These are phyloP conservation scores for Morus bassanus DNA, from an alignment of 2,797 vertebrate species.

Conservation along the genomic window DNA sequence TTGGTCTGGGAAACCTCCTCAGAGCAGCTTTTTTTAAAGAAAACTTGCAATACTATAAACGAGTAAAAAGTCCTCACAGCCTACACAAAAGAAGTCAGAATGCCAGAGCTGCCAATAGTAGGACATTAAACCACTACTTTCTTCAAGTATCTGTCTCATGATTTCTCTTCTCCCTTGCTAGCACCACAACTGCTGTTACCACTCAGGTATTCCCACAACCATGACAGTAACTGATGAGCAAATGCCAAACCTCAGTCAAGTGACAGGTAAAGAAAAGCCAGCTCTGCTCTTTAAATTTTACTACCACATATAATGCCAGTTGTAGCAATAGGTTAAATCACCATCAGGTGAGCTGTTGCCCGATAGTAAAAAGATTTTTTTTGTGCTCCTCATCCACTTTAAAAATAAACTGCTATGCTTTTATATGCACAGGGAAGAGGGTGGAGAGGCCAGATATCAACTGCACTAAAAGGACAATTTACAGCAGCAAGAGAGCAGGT, in stretches of 20 bases:
- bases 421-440: fast-evolving
- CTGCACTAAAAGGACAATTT: neutral
- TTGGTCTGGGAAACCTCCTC: neutral
- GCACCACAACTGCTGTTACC: neutral
- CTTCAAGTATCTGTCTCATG: neutral
- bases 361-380: fast-evolving
- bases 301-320: neutral
- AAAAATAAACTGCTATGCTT: neutral
- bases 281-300: neutral
- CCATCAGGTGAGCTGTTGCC: neutral
- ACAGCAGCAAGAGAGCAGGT: neutral
- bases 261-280: neutral
- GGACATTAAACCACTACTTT: neutral
- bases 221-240: neutral
- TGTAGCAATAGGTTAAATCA: neutral
- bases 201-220: neutral
- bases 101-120: neutral
- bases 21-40: neutral
- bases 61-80: neutral
- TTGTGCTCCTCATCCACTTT: neutral
- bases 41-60: neutral
- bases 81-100: neutral
- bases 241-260: neutral
- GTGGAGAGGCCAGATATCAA: neutral
- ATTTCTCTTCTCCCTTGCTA: neutral